Evolutionary conservation across 2,797 vertebrate genomes (phyloP).

Genomic region (Zonotrichia albicollis): DNA sequence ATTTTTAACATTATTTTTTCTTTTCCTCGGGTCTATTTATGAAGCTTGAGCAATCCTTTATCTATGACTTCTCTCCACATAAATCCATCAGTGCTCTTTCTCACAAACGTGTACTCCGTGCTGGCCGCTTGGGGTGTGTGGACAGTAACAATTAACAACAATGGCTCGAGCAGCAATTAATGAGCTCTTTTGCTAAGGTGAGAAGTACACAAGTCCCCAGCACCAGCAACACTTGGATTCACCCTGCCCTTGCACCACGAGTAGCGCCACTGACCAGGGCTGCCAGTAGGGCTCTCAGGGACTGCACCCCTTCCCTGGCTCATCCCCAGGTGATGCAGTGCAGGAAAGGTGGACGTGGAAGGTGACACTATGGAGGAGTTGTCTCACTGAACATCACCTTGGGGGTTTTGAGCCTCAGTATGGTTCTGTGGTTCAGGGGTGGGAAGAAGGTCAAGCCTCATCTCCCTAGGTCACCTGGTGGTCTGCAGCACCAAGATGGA

Average conservation of each 20-base stretch:
- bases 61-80: constrained; percentile 12
- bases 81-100: neutral
- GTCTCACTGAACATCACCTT: neutral
- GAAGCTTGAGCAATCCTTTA: constrained; percentile 33
- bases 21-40: constrained; percentile 24
- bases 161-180: neutral
- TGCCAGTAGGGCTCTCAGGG: neutral
- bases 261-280: accelerated
- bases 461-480: neutral
- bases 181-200: neutral
- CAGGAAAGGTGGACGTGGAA: neutral
- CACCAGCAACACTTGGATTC: neutral
- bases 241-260: accelerated
- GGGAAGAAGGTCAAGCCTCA: neutral
- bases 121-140: accelerated
- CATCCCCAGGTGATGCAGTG: neutral
- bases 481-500: neutral
- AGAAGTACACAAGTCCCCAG: neutral
- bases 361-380: neutral
- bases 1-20: constrained; percentile 1
- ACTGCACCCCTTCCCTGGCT: neutral
- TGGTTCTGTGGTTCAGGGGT: neutral
- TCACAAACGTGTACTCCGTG: neutral
- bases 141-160: neutral
- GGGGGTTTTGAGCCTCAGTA: neutral